A percentile compares a stretch with the other conserved stretches of the same genome.
Evolutionary conservation across 2,888 invertebrate species (phyloP).

Genomic region (Caenorhabditis angaria): DNA sequence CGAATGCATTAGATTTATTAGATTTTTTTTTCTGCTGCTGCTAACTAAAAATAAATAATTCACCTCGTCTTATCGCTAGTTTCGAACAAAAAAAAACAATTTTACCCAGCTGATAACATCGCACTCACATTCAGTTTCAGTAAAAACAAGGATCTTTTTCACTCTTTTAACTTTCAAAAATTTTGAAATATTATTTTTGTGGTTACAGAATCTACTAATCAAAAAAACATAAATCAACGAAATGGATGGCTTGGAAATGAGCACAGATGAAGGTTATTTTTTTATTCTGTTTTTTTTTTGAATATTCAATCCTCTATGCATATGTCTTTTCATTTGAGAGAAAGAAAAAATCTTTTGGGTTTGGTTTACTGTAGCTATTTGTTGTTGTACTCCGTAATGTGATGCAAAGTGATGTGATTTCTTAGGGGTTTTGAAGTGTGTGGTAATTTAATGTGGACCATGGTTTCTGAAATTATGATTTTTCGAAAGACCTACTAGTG

Average conservation of each 20-base stretch:
- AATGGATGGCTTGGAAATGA: slow-evolving; percentile 8
- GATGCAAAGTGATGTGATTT: too few relatives aligned
- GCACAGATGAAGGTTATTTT: slow-evolving; percentile 8
- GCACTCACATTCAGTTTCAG: neutral
- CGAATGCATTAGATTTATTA: too few relatives aligned
- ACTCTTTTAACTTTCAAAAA: neutral
- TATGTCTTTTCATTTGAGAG: neutral
- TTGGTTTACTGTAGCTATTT: too few relatives aligned
- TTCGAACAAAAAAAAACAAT: neutral
- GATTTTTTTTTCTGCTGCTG: too few relatives aligned
- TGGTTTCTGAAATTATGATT: too few relatives aligned
- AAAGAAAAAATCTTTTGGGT: too few relatives aligned
- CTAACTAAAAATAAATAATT: too few relatives aligned
- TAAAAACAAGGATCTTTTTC: neutral
- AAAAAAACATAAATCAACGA: neutral
- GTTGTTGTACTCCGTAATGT: too few relatives aligned
- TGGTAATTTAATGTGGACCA: too few relatives aligned
- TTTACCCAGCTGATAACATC: neutral
- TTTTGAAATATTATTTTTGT: neutral
- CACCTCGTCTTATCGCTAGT: neutral
- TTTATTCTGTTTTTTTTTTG: neutral
- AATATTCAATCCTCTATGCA: neutral
- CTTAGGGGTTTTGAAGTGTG: too few relatives aligned
- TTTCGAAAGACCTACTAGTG: too few relatives aligned
- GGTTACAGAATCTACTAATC: neutral